Base-by-base conservation (phyloP, 2,888 invertebrate species). In the Plusia festucae region DNA sequence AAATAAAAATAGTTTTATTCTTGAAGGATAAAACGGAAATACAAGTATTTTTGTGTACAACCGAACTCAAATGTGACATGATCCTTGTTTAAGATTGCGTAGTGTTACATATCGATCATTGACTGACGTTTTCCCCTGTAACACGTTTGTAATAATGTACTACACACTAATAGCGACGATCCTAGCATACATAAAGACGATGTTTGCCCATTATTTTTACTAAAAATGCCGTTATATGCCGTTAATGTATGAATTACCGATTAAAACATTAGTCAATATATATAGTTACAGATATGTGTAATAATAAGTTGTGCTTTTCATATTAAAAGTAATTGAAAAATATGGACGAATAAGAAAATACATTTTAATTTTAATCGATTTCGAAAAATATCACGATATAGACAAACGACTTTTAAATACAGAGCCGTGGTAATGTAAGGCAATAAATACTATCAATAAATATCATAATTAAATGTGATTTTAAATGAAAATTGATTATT, bases 291-390 rank as follows among this genome's bases (percentile, higher is more conserved):
- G 0, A 30, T 9, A 30, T 40, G 40, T n/a, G 40, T 40, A 6
- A n/a, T 40, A 5, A 40, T 40, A 40, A 40, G 40, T 40, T 40
- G 40, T 40, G 40, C n/a, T n/a, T 7, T 40, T 40, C 40, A 40
- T 40, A 40, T n/a, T 34, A 40, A 40, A 40, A 40, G n/a, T 40
- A 40, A 40, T 40, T n/a, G n/a, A n/a, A 40, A 34, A 40, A n/a
- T 40, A n/a, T n/a, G 40, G 40, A n/a, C n/a, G n/a, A 5, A 40
- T n/a, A 40, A n/a, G 0, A 40, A 40, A 40, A n/a, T 15, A 40
- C 15, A 15, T 34, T 15, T 15, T 4, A 34, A 34, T 15, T 15
- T 3, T 2, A 40, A n/a, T n/a, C n/a, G n/a, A 40, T 5, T n/a
- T 40, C 34, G 34, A 40, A 40, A 4, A 15, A 34, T 34, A 34